Conservation (phyloP, 2,888 invertebrate genomes). For the Trichopoda pennipes region DNA sequence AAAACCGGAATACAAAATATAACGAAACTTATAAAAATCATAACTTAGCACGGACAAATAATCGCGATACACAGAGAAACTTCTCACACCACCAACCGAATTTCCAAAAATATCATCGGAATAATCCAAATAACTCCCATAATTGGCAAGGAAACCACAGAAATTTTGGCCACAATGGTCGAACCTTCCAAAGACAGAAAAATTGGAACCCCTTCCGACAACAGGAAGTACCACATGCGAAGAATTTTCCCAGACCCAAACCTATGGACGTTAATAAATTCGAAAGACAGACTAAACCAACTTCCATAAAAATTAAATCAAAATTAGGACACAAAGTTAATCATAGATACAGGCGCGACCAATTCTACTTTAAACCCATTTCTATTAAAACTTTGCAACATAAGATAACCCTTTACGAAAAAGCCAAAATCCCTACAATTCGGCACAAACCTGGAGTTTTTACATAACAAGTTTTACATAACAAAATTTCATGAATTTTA, state of each 20-base stretch:
- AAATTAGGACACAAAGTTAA: conserved; percentile 24
- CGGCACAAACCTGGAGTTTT: background rate
- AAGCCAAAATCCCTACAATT: conserved; percentile 23
- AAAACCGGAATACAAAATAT: too few species aligned
- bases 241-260: too few species aligned
- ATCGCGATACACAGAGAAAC: too few species aligned
- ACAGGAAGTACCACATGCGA: too few species aligned
- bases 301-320: conserved; percentile 9
- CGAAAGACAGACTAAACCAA: conserved; percentile 4
- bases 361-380: conserved; percentile 30
- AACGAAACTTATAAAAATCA: too few species aligned
- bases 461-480: conserved; percentile 16
- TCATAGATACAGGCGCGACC: conserved; percentile 31
- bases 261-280: conserved; percentile 20
- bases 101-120: too few species aligned
- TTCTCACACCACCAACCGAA: too few species aligned
- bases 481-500: conserved; percentile 18
- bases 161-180: too few species aligned
- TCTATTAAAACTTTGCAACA: conserved; percentile 33
- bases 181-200: background rate
- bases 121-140: too few species aligned
- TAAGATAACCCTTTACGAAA: conserved; percentile 17
- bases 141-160: too few species aligned
- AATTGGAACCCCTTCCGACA: conserved; percentile 1
- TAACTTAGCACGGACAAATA: too few species aligned